Evolutionary conservation across 1,140 invertebrate species (phyloP).

Genomic region (Drosophila simulans): DNA sequence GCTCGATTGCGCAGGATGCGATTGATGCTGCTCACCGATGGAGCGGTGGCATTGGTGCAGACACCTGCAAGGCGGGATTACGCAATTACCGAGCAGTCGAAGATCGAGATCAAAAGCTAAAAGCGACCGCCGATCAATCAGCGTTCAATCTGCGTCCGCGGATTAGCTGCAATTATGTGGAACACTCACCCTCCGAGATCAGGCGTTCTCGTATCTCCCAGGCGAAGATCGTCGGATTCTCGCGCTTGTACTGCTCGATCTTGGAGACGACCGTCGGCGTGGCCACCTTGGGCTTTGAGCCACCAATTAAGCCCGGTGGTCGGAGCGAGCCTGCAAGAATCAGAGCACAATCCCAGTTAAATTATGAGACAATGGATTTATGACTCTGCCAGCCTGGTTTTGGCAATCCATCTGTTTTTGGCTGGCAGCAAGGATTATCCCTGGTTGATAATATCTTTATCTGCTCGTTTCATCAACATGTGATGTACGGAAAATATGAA

Average conservation of each 20-base stretch:
- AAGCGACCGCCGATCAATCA: slow-evolving; percentile 57
- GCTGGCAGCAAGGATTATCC: slow-evolving; percentile 21
- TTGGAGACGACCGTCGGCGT: slow-evolving; percentile 97
- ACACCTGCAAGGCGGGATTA: slow-evolving; percentile 85
- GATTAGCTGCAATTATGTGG: slow-evolving; percentile 65
- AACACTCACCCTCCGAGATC: slow-evolving; percentile 94
- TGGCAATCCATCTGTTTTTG: slow-evolving; percentile 41
- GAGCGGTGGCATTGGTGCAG: slow-evolving; percentile 95
- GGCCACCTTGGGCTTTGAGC: slow-evolving; percentile 99
- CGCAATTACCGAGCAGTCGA: slow-evolving; percentile 45
- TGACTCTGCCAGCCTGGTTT: slow-evolving; percentile 21
- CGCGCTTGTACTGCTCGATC: slow-evolving; percentile 98
- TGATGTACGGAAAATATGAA: slow-evolving; percentile 1
- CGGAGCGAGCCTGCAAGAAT: slow-evolving; percentile 92
- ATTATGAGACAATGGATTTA: slow-evolving; percentile 41
- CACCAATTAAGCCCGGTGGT: slow-evolving; percentile 98
- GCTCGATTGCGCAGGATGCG: slow-evolving; percentile 95
- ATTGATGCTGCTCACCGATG: slow-evolving; percentile 97
- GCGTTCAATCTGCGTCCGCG: slow-evolving; percentile 31
- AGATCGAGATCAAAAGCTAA: slow-evolving; percentile 34
- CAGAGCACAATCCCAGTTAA: slow-evolving; percentile 12
- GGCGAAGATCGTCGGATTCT: slow-evolving; percentile 99
- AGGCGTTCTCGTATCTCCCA: slow-evolving; percentile 97
- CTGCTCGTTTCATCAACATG: slow-evolving; percentile 46
- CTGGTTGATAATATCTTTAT: slow-evolving; percentile 73